A percentile compares a stretch with the other conserved stretches of the same genome.
Evolutionary conservation across 2,797 vertebrate species (phyloP).

Genomic region (Liparis tanakae): DNA sequence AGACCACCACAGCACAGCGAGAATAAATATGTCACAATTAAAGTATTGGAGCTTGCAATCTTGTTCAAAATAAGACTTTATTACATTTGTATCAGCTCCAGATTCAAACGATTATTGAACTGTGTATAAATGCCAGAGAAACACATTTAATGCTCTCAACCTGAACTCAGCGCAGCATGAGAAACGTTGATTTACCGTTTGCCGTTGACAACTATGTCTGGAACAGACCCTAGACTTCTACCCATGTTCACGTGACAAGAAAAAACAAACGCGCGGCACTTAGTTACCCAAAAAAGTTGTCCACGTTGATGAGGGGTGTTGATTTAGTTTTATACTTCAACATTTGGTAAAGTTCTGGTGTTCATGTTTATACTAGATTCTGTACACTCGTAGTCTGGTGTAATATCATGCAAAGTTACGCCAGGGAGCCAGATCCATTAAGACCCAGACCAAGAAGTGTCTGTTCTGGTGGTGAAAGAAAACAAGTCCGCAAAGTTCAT

Average conservation of each 20-base stretch:
- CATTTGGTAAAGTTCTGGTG: neutral
- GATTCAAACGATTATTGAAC: rapidly evolving
- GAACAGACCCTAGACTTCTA: neutral
- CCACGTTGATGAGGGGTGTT: neutral
- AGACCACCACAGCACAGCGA: neutral
- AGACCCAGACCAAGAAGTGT: neutral
- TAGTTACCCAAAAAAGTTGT: neutral
- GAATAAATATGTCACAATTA: neutral
- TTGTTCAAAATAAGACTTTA: rapidly evolving
- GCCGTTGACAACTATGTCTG: conserved; percentile 31
- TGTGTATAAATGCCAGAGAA: neutral
- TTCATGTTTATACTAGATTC: neutral
- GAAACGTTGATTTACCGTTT: conserved; percentile 8
- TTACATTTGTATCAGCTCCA: rapidly evolving
- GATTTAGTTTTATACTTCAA: neutral
- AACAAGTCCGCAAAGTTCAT: conserved; percentile 40
- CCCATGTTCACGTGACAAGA: conserved; percentile 53
- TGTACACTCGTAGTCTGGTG: neutral
- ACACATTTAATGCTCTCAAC: neutral
- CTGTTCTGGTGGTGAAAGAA: conserved; percentile 22
- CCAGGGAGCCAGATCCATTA: conserved; percentile 14
- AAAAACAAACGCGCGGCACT: conserved; percentile 63
- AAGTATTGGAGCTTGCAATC: neutral
- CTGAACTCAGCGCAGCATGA: no score
- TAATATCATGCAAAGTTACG: conserved; percentile 53